phyloP scores from a whole-genome alignment of 2,113 vertebrate genomes.

The Vidua macroura region DNA sequence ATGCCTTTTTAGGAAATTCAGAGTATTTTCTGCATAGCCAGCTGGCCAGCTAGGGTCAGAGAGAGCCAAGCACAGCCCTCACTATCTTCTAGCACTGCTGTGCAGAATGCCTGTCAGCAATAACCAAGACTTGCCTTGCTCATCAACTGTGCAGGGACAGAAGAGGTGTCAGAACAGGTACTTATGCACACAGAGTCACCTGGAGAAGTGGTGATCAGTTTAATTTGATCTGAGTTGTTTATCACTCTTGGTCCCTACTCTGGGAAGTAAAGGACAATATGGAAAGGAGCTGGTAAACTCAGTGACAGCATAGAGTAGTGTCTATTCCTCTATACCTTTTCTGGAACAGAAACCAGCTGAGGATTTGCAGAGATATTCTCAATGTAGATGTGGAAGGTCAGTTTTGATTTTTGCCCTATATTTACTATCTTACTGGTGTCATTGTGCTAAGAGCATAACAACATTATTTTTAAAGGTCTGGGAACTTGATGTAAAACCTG shows the following conservation, averaged over 20 bases:
- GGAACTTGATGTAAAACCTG: background rate
- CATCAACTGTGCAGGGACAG: background rate
- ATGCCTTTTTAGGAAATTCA: conserved; percentile 11
- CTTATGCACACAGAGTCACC: background rate
- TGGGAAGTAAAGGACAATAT: background rate
- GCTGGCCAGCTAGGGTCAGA: background rate
- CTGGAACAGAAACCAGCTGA: background rate
- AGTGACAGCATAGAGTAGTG: background rate
- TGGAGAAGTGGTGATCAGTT: background rate
- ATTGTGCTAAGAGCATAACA: background rate
- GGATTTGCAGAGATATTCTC: background rate
- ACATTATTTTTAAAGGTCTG: background rate
- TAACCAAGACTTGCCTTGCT: background rate
- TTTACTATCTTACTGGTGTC: background rate
- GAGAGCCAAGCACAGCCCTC: background rate
- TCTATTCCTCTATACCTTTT: background rate
- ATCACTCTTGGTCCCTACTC: background rate
- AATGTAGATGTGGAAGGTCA: background rate
- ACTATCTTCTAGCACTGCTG: background rate
- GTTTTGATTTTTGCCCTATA: background rate
- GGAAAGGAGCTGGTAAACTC: background rate
- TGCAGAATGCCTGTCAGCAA: background rate
- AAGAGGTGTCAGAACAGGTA: background rate
- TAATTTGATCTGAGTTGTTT: background rate
- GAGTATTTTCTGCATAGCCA: background rate